Evolutionary conservation across 23 tunicate species (phyloP).

Genomic region (Aplidium turbinatum): DNA sequence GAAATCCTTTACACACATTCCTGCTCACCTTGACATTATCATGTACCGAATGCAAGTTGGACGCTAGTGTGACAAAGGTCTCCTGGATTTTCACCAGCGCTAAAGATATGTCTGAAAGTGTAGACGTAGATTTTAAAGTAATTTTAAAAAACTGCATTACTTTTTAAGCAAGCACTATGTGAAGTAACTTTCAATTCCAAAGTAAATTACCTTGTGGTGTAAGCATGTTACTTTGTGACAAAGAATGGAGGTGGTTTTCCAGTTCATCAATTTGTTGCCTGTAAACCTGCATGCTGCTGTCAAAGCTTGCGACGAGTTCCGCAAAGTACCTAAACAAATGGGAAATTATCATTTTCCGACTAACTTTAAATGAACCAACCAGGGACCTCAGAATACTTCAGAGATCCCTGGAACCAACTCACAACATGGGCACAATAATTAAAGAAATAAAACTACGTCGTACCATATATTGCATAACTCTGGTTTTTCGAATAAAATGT

Average conservation of each 20-base stretch:
- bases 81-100: constrained; percentile 89
- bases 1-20: not conserved
- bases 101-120: constrained; percentile 73
- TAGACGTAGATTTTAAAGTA: not conserved
- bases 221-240: constrained; percentile 40
- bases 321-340: constrained; percentile 65
- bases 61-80: constrained; percentile 82
- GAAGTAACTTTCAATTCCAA: not conserved
- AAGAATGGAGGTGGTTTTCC: constrained; percentile 71
- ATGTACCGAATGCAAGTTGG: constrained; percentile 85
- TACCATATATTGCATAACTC: too few relatives aligned
- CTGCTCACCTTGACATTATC: constrained; percentile 63
- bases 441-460: too few relatives aligned
- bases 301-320: constrained; percentile 63
- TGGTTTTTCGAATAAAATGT: too few relatives aligned
- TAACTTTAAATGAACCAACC: not conserved
- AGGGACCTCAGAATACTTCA: too few relatives aligned
- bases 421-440: too few relatives aligned
- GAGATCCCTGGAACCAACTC: too few relatives aligned
- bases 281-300: constrained; percentile 71
- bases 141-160: not conserved
- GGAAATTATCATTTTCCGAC: not conserved
- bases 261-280: constrained; percentile 81
- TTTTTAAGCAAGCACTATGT: not conserved
- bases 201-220: constrained; percentile 73